Base-by-base conservation (phyloP, 2,888 invertebrate species). In the Acholoe squamosa region DNA sequence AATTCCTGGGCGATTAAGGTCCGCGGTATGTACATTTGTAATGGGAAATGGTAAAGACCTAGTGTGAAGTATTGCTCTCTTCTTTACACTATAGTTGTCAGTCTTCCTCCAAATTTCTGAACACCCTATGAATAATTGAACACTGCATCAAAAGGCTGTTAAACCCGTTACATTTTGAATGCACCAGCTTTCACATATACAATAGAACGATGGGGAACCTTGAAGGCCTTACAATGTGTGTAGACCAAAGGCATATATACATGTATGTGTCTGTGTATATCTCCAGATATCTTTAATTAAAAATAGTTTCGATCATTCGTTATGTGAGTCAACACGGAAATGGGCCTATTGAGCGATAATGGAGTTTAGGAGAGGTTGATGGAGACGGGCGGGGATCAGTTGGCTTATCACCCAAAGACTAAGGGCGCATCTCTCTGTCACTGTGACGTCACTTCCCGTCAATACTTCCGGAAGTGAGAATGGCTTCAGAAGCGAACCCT, bases 401-500 rank as follows among this genome's bases (percentile, higher is more conserved):
- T 61, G 61, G 61, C 61, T 61, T 61, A 76, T 76, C 76, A 31
- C n/a, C 28, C 10, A 31, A 10, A 28, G 76, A 7, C 76, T 76
- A 31, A 5, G 76, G 3, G 31, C 76, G 76, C 76, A 76, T 31
- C 76, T 16, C 31, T n/a, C 61, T 61, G 61, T 61, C 61, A 61
- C 76, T 76, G 28, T 31, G 76, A 76, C 76, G 76, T 76, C 76
- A 76, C 76, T 76, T 76, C 76, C 76, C 25, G 76, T 61, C 76
- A 76, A 76, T 31, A 76, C 25, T 76, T 76, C 76, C 76, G 76
- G 76, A 76, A 76, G 76, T 76, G 76, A 76, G 76, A 76, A 76
- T 76, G 76, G 76, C 76, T 25, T 76, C 76, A 76, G 76, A 3
- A 25, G 31, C 76, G 76, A 76, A 25, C 76, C 28, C 28, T 76